phyloP scores from a whole-genome alignment of 2,797 vertebrate genomes.

The Neopelma chrysocephalum region DNA sequence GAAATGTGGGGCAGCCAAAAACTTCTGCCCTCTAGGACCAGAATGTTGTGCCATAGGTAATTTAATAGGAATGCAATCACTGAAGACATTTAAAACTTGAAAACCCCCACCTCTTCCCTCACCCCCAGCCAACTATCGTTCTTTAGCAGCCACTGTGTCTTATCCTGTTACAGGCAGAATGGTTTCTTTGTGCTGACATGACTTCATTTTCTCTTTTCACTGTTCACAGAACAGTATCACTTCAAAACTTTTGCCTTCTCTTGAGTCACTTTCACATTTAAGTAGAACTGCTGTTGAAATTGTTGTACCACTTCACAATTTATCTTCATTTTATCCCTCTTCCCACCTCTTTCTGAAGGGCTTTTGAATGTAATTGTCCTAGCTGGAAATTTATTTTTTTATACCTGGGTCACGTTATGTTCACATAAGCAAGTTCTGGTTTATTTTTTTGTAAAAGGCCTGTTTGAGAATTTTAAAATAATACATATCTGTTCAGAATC shows the following conservation, averaged over 20 bases:
- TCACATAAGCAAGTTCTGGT: neutral
- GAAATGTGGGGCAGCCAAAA: neutral
- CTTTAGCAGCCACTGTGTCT: neutral
- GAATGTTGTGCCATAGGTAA: neutral
- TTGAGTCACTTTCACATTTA: neutral
- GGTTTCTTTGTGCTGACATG: neutral
- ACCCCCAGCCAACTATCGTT: neutral
- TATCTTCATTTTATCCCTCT: neutral
- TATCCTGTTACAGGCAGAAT: neutral
- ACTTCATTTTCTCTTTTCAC: conserved; percentile 5
- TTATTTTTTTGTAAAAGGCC: neutral
- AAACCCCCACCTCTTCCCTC: neutral
- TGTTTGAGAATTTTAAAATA: neutral
- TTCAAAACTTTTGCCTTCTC: neutral
- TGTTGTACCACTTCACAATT: neutral
- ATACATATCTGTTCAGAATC: neutral
- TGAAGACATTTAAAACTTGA: neutral
- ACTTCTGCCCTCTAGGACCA: neutral
- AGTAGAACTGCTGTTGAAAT: neutral
- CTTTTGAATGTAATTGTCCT: neutral
- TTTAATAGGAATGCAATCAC: neutral
- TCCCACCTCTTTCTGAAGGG: neutral
- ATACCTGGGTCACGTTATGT: neutral
- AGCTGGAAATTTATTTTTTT: neutral
- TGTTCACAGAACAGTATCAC: neutral